Evolutionary conservation across 1,140 invertebrate genomes (phyloP).

Genomic region (Plodia interpunctella): DNA sequence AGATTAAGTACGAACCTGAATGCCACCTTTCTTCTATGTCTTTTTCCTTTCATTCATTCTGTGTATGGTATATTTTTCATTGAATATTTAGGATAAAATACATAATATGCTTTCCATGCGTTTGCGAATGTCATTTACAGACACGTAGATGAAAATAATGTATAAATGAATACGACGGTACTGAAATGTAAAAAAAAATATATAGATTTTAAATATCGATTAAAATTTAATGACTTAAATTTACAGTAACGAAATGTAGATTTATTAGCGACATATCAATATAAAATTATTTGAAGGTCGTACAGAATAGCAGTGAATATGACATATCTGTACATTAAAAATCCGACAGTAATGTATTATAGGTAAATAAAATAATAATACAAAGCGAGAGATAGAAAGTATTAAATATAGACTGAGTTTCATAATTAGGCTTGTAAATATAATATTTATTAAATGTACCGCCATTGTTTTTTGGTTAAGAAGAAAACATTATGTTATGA

Average conservation of each 20-base stretch:
- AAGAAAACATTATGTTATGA: conserved; percentile 7
- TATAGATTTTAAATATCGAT: background rate
- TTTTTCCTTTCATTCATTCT: too few species aligned
- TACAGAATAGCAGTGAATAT: background rate
- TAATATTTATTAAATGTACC: conserved; percentile 11
- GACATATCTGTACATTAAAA: conserved; percentile 22
- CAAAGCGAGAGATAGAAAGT: conserved; percentile 21
- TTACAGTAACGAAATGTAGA: too few species aligned
- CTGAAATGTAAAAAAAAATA: background rate
- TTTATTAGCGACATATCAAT: too few species aligned
- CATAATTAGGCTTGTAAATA: conserved; percentile 33
- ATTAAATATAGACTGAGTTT: conserved; percentile 44
- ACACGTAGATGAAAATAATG: background rate
- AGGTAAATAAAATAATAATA: conserved; percentile 21
- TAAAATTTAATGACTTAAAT: too few species aligned
- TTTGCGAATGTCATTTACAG: too few species aligned
- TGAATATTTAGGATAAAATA: too few species aligned
- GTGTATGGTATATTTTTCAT: too few species aligned
- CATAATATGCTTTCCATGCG: too few species aligned
- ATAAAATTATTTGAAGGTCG: too few species aligned
- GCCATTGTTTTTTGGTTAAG: conserved; percentile 3
- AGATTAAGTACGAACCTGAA: too few species aligned
- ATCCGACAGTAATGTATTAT: conserved; percentile 14
- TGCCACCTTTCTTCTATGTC: too few species aligned
- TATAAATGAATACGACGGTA: conserved; percentile 6